Percentiles rank a stretch among this genome's conserved stretches.
These are phyloP conservation scores for Dynastes hyllus DNA, from an alignment of 2,888 invertebrate species.

Conservation along the genomic window DNA sequence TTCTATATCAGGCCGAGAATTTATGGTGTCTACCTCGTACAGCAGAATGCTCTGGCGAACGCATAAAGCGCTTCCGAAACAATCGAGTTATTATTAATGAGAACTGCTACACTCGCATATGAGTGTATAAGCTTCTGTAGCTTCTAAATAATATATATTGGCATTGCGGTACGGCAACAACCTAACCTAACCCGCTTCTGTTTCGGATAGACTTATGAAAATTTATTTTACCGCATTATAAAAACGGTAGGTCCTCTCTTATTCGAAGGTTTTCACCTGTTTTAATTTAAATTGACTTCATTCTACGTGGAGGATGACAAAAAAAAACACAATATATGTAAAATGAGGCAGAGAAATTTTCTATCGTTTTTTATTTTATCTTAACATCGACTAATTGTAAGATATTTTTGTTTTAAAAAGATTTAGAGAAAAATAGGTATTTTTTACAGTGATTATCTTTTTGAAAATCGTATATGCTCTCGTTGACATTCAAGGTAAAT, in stretches of 20 bases:
- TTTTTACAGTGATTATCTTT: too few relatives aligned
- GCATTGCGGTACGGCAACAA: constrained; percentile 18
- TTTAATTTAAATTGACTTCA: neutral
- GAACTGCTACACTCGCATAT: constrained; percentile 10
- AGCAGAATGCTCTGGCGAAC: neutral
- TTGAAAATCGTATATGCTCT: too few relatives aligned
- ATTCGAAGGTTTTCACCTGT: neutral
- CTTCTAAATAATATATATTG: constrained; percentile 27
- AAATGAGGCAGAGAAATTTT: too few relatives aligned
- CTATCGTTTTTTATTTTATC: too few relatives aligned
- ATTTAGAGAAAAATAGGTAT: too few relatives aligned
- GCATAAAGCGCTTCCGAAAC: neutral
- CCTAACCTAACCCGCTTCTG: constrained; percentile 17
- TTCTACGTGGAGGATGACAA: too few relatives aligned
- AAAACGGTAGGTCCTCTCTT: neutral
- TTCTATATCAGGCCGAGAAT: too few relatives aligned
- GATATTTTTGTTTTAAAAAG: too few relatives aligned
- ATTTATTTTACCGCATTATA: constrained; percentile 24
- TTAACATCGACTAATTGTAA: too few relatives aligned
- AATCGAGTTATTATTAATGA: constrained; percentile 31
- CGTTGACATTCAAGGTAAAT: too few relatives aligned
- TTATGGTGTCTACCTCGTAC: neutral
- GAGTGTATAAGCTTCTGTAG: constrained; percentile 12
- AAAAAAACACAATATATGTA: too few relatives aligned
- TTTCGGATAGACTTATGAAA: constrained; percentile 13